A percentile compares a stretch with the other conserved stretches of the same genome.
These are phyloP conservation scores for Flexamia atlantica DNA, from an alignment of 2,888 invertebrate genomes.

Conservation along the genomic window DNA sequence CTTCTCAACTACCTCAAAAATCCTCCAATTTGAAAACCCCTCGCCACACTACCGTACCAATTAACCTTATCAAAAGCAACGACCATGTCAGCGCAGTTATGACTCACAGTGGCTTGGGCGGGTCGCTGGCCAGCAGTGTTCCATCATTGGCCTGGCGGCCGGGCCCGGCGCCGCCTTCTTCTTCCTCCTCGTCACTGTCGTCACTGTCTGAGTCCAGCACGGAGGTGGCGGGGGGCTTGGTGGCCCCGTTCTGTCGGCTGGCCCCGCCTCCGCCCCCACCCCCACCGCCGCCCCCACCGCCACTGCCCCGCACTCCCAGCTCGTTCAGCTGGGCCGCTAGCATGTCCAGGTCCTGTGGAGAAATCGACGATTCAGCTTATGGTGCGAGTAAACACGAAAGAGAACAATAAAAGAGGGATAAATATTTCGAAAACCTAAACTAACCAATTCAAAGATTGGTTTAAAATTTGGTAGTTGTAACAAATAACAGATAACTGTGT, in stretches of 20 bases:
- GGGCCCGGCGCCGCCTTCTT: conserved; percentile 68
- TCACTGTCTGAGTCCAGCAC: conserved; percentile 78
- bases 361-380: neutral
- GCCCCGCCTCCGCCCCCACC: conserved; percentile 10
- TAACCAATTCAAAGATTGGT: no score
- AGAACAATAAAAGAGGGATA: no score
- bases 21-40: no score
- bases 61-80: no score
- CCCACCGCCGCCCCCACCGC: conserved; percentile 52
- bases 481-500: no score
- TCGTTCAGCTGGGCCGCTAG: conserved; percentile 97
- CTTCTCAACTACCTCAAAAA: no score
- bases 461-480: no score
- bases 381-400: neutral
- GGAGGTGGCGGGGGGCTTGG: conserved; percentile 66
- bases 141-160: conserved; percentile 87
- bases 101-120: conserved; percentile 97
- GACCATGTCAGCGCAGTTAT: no score
- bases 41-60: no score
- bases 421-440: no score
- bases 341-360: conserved; percentile 94
- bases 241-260: conserved; percentile 61
- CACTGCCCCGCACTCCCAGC: conserved; percentile 85
- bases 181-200: conserved; percentile 79
- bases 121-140: conserved; percentile 96